Evolutionary conservation across 1,140 invertebrate species (phyloP).

Genomic region (Aphidius gifuensis): DNA sequence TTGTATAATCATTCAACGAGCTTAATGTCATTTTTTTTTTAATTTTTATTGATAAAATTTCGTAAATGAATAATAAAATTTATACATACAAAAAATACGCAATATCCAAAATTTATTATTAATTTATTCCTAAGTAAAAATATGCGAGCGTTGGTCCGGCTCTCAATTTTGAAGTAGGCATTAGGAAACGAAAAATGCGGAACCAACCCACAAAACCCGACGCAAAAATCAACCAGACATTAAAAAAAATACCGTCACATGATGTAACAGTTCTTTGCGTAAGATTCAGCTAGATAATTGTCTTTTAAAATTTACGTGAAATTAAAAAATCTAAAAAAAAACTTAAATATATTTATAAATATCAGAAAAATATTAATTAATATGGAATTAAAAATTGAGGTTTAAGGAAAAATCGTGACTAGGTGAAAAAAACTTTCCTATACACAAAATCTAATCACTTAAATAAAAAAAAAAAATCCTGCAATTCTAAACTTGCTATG

Average conservation of each 20-base stretch:
- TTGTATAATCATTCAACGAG: neutral
- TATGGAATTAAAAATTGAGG: constrained; percentile 34
- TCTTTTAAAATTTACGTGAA: too few relatives aligned
- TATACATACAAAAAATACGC: too few relatives aligned
- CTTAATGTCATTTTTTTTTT: neutral
- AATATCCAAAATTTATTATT: constrained; percentile 23
- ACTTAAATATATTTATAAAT: constrained; percentile 12
- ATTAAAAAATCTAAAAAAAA: too few relatives aligned
- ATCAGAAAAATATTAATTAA: constrained; percentile 34
- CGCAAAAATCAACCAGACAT: constrained; percentile 61
- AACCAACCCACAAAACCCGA: constrained; percentile 61
- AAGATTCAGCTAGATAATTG: constrained; percentile 52
- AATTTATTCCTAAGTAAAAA: constrained; percentile 51
- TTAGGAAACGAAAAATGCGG: constrained; percentile 58
- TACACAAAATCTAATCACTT: neutral
- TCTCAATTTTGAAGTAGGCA: constrained; percentile 69
- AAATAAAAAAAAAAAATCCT: too few relatives aligned
- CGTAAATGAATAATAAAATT: too few relatives aligned
- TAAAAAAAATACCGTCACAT: constrained; percentile 62
- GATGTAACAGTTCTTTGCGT: constrained; percentile 67
- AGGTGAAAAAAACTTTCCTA: constrained; percentile 7
- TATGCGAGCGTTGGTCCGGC: constrained; percentile 56
- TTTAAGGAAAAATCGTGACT: constrained; percentile 28
- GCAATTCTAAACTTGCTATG: too few relatives aligned
- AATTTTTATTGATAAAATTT: constrained; percentile 29